Base-by-base conservation (phyloP, 2,888 invertebrate genomes). In the Rhamphomyia laevipes region DNA sequence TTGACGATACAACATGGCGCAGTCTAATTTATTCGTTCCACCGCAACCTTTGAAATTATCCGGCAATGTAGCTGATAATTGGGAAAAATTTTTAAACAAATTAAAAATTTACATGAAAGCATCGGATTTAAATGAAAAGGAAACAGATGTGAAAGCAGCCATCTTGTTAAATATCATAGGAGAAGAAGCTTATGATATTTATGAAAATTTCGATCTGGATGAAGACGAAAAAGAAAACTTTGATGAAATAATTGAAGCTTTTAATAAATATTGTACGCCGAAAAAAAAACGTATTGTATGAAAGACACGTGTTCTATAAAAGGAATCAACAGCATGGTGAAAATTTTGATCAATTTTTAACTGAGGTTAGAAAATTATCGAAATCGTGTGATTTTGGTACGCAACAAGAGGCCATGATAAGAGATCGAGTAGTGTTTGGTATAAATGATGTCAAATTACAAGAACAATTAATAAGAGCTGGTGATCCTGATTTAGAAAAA, bases 361-460 rank as follows among this genome's bases (percentile, higher is more conserved):
- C 57, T 4, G 59, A 62, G 35, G 38, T 59, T 40, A 57, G 53
- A 51, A n/a, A n/a, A n/a, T 51, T 57, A 17, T 52, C 56, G 12
- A 57, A 62, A 50, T 49, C 48, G n/a, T 59, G 58, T 46, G 55
- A 54, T 18, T 61, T 59, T 53, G 44, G 48, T 11, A 45, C 45
- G 30, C 51, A 59, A 33, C 51, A 50, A 46, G 57, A 59, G 43
- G 55, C 54, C 12, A 55, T 61, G 49, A 30, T 63, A 9, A 46
- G 58, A 49, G 59, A 61, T 45, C 46, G 55, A 21, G 55, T 60
- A 35, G 58, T 61, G 21, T 50, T 60, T 23, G 59, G 59, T 21
- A 50, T 59, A n/a, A 35, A 13, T 18, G 55, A 57, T 40, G 55
- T 53, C 35, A 37, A 41, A 15, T 49, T 55, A 12, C 57, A 59